Evolutionary conservation across 2,113 vertebrate species (phyloP).

Genomic region (human): DNA sequence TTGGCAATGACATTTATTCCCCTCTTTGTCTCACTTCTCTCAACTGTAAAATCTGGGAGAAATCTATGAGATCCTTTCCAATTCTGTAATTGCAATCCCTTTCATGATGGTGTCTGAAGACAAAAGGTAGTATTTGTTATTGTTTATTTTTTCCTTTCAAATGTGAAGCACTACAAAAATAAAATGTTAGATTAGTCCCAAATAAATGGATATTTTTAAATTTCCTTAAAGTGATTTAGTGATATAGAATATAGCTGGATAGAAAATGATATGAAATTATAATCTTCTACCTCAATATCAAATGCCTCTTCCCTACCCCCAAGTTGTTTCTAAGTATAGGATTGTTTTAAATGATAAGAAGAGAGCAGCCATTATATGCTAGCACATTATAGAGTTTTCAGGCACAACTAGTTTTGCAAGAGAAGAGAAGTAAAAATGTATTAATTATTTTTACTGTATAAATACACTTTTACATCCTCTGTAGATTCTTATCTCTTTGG

Average conservation of each 20-base stretch:
- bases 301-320: neutral
- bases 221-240: neutral
- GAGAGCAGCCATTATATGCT: neutral
- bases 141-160: neutral
- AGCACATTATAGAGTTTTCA: neutral
- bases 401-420: neutral
- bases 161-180: neutral
- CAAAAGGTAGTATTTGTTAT: neutral
- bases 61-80: neutral
- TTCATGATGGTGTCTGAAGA: neutral
- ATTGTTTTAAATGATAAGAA: neutral
- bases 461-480: neutral
- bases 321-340: neutral
- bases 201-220: neutral
- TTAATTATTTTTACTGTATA: neutral
- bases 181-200: neutral
- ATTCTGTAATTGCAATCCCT: neutral
- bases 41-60: neutral
- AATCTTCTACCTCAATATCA: neutral
- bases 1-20: neutral
- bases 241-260: neutral
- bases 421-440: neutral
- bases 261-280: conserved; percentile 11
- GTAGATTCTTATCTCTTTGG: neutral
- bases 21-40: neutral